Percentiles rank a stretch among this genome's conserved stretches.
Evolutionary conservation across 2,113 vertebrate genomes (phyloP).

Genomic region (Rutilus rutilus): DNA sequence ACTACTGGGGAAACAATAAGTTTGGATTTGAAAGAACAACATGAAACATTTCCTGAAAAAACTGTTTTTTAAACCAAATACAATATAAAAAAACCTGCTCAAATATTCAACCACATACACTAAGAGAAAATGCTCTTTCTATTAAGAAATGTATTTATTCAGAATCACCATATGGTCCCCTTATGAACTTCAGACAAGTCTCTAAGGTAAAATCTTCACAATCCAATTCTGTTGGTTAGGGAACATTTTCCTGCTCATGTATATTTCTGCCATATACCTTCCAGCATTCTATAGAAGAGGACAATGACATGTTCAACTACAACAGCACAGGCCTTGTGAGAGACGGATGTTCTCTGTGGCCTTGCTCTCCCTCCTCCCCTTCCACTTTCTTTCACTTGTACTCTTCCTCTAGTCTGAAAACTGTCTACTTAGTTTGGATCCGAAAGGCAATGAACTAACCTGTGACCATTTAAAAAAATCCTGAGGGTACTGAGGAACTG

Average conservation of each 20-base stretch:
- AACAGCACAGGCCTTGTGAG: slow-evolving; percentile 9
- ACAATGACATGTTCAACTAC: not conserved
- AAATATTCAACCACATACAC: not conserved
- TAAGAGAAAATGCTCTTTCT: not conserved
- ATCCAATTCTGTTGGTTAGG: not conserved
- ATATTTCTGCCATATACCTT: not conserved
- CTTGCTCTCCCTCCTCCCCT: not conserved
- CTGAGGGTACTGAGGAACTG: not conserved
- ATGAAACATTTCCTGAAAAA: not conserved
- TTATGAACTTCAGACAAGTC: not conserved
- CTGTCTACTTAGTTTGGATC: not conserved
- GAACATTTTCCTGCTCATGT: not conserved
- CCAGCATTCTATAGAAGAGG: slow-evolving; percentile 3
- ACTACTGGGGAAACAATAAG: not conserved
- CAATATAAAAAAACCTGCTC: not conserved
- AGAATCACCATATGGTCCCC: not conserved
- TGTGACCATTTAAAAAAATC: not conserved
- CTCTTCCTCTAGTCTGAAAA: not conserved
- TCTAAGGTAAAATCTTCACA: not conserved
- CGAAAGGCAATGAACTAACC: not conserved
- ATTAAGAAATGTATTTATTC: not conserved
- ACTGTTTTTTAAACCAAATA: not conserved
- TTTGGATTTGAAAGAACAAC: not conserved
- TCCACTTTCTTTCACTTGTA: slow-evolving; percentile 6
- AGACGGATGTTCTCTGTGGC: not conserved